Base-by-base conservation (phyloP, 2,888 invertebrate genomes). In the Brenthis daphne region DNA sequence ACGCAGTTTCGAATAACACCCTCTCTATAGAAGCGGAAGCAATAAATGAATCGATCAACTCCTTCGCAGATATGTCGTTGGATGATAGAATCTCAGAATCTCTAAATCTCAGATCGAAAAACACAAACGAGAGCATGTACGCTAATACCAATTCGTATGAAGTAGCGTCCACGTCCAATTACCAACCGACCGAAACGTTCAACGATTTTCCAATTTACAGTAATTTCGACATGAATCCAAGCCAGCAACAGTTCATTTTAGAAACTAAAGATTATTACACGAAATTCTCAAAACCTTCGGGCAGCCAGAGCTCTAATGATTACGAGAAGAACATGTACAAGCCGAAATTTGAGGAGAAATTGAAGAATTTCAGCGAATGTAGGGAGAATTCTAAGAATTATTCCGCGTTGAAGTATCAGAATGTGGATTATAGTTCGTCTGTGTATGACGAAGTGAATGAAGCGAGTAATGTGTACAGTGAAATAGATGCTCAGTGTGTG, bases 41-140 rank as follows among this genome's bases (percentile, higher is more conserved):
- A 11, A 63, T 54, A 20, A 78, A 78, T 13, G 78, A 82, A 2
- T 80, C 74, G 57, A 70, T 79, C 1, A 77, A 79, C 12, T 77
- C 85, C 0, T 61, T 91, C 64, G 82, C 87, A 6, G 79, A 85
- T 64, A 86, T 92, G 87, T 92, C 92, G 63, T 80, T 92, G 70
- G 92, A 92, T 76, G 92, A 92, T 73, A 84, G 85, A 85, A 92
- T 92, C 73, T 92, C 92, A 0, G 90, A 90, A 82, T 92, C 92
- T 6, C 74, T 92, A 77, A 92, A 92, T 83, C 89, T 92, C 79
- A 86, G 89, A 82, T 84, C 85, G 55, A 91, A 89, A 69, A 89
- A 88, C 68, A 86, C 83, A 3, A 89, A 89, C 68, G 90, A 91
- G 61, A 85, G 84, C 51, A 72, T 86, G 47, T 90, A 90, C 73